Conservation (phyloP, 1,140 invertebrate species). For the Panagrolaimus sp. region DNA sequence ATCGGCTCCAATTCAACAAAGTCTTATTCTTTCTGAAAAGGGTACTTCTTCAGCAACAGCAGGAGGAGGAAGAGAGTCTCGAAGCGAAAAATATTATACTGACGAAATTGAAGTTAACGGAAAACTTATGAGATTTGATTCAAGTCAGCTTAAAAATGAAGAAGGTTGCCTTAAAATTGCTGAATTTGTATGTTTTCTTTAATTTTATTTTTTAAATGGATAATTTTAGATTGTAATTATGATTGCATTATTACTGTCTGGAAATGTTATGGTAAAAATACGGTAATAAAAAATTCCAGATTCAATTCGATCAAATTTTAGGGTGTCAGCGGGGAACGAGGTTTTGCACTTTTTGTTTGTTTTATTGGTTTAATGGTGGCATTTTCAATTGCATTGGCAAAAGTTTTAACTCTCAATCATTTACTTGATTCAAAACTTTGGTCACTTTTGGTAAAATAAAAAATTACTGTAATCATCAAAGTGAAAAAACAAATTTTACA, state of each 20-base stretch:
- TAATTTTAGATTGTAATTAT: slow-evolving; percentile 22
- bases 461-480: not conserved
- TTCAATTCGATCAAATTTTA: too few species aligned
- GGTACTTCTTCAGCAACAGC: too few species aligned
- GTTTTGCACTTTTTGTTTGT: slow-evolving; percentile 29
- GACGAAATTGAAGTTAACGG: slow-evolving; percentile 34
- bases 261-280: slow-evolving; percentile 15
- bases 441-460: slow-evolving; percentile 21
- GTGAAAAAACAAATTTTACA: not conserved
- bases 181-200: slow-evolving; percentile 29
- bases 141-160: slow-evolving; percentile 30
- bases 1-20: too few species aligned
- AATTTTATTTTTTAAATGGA: not conserved
- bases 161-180: slow-evolving; percentile 34
- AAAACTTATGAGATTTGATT: slow-evolving; percentile 32
- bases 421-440: slow-evolving; percentile 18
- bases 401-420: slow-evolving; percentile 21
- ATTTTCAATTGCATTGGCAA: slow-evolving; percentile 31
- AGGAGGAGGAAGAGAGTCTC: too few species aligned
- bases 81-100: slow-evolving; percentile 11
- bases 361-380: slow-evolving; percentile 21
- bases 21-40: too few species aligned
- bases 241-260: slow-evolving; percentile 26
- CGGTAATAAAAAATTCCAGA: too few species aligned
- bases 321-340: slow-evolving; percentile 32